Conservation (phyloP, 1,140 invertebrate genomes). For the Danaus melanippus region DNA sequence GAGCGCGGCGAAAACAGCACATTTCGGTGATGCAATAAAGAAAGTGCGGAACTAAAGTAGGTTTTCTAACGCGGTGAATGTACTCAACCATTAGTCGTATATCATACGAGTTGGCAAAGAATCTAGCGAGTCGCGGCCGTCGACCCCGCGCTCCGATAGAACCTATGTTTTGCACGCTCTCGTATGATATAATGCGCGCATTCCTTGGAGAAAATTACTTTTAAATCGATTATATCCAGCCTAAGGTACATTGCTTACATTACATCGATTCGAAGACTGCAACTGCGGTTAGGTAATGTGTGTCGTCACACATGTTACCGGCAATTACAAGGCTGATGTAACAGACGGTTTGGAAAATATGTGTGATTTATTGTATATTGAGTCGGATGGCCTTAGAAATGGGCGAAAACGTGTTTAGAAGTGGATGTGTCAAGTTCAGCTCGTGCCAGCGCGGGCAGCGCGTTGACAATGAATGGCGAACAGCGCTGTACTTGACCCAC, state of each 20-base stretch:
- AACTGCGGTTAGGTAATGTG: conserved; percentile 51
- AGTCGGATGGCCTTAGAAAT: conserved; percentile 30
- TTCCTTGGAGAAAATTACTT: conserved; percentile 44
- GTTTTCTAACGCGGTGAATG: conserved; percentile 68
- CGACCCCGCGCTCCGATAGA: conserved; percentile 48
- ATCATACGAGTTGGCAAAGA: conserved; percentile 56
- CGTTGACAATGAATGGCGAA: conserved; percentile 68
- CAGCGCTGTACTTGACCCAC: conserved; percentile 67
- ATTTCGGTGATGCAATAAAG: conserved; percentile 64
- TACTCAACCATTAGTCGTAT: conserved; percentile 63
- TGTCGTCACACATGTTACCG: conserved; percentile 57
- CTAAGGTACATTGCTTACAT: conserved; percentile 30
- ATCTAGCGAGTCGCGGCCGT: conserved; percentile 50
- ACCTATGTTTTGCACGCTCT: conserved; percentile 45
- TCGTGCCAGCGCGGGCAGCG: conserved; percentile 36
- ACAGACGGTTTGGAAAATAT: conserved; percentile 13
- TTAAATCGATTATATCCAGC: conserved; percentile 28
- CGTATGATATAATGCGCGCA: conserved; percentile 42
- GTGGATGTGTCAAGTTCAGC: conserved; percentile 62
- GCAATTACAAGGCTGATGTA: conserved; percentile 48
- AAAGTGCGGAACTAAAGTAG: conserved; percentile 69
- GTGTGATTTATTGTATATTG: too few relatives aligned
- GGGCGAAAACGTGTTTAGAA: conserved; percentile 47
- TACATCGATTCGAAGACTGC: conserved; percentile 51
- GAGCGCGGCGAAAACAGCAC: conserved; percentile 60